Base-by-base conservation (phyloP, 2,797 vertebrate genomes). In the Anguilla obscura region DNA sequence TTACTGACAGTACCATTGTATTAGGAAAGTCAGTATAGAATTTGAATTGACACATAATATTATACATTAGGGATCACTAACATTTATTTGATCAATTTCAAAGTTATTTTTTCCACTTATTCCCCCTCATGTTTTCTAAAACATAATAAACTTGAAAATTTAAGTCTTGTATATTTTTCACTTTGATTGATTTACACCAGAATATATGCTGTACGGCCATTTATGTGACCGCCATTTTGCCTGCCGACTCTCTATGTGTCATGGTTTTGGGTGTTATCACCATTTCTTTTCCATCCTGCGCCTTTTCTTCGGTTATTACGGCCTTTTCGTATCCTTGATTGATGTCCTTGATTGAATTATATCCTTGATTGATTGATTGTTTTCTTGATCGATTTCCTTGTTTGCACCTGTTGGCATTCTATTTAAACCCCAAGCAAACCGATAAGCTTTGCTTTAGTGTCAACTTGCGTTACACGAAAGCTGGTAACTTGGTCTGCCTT, bases 141-240 rank as follows among this genome's bases (percentile, higher is more conserved):
- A 85, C 92, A 89, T 88, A 94, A 94, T 94, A 93, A 94, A 94
- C 90, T 90, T 90, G n/a, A 90, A 87, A 91, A 94, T 45, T 40
- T 80, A 58, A 83, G 45, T 84, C 27, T 36, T 71, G 27, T 85
- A 30, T 52, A 7, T 54, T 83, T 40, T 74, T 30, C 14, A 74
- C 30, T 33, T 30, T 16, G 30, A 16, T 74, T 74, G 10, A 74
- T 76, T 18, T 16, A 18, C 74, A 21, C 14, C 14, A 79, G 14
- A 16, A 45, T 79, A 8, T 14, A 40, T 79, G 2, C 36, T 79
- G 33, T 14, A 79, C 18, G 16, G 74, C 45, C 3, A 45, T 5
- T 79, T 79, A 45, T 79, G 16, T 45, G 24, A 7, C 63, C 18
- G 9, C 63, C 16, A n/a, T 69, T 27, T n/a, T 27, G 27, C 24